Base-by-base conservation (phyloP, 2,113 vertebrate genomes). In the Microcebus lehilahytsara region DNA sequence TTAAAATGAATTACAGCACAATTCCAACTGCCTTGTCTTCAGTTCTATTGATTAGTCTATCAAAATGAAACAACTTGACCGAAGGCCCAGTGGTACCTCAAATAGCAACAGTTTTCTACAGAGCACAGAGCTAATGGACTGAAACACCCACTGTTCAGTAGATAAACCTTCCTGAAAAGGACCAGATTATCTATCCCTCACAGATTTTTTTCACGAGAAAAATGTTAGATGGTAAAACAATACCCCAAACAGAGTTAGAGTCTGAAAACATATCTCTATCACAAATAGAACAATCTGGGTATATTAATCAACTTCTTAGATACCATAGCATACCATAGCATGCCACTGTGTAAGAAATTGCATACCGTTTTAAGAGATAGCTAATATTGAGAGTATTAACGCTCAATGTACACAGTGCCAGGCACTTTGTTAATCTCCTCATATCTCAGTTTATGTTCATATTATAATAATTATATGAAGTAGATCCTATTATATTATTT, bases 1-100 rank as follows among this genome's bases (percentile, higher is more conserved):
- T 98, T 97, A 98, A 98, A 98, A 98, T 98, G 96, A 98, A 98
- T 97, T 98, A 97, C 95, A 93, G 94, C 69, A 96, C 97, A 98
- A 97, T 98, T 98, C 91, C 97, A 98, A 78, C 88, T 98, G 83
- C 97, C 92, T 96, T 98, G 96, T 96, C 95, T 98, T 98, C 93
- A 67, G 81, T 71, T 91, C 93, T 98, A 98, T 98, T 69, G 96
- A 98, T 98, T 90, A 97, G 89, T 95, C 67, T 96, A 98, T 97
- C 98, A 98, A 89, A 96, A 96, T 78, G 90, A 97, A 98, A 96
- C 32, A 16, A 97, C 91, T 97, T 97, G 96, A 97, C 96, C 83
- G 17, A 94, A 96, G 89, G 79, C 49, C 67, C n/a, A 96, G 64
- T 93, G 89, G 91, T 96, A 92, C 83, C 94, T 97, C 98, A 97